These are phyloP conservation scores for Martes martes DNA, from an alignment of 2,113 vertebrate genomes.

Conservation along the genomic window DNA sequence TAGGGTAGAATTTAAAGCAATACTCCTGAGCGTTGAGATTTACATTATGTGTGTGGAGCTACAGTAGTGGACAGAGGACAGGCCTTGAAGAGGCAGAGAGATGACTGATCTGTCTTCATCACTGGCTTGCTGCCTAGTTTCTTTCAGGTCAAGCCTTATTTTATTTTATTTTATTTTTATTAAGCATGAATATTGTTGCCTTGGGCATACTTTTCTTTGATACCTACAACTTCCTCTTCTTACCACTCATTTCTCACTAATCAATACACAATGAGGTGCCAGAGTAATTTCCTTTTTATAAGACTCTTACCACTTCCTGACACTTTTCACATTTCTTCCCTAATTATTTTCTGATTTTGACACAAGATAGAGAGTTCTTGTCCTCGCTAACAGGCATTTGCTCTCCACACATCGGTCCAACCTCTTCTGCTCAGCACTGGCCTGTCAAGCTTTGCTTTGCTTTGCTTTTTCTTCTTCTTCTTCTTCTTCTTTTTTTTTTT, in stretches of 20 bases:
- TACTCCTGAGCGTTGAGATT: background rate
- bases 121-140: background rate
- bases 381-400: background rate
- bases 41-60: background rate
- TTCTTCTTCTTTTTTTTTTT: too few species aligned
- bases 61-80: background rate
- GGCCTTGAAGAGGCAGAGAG: background rate
- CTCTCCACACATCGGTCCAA: background rate
- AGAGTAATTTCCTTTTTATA: conserved; percentile 51
- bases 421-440: background rate
- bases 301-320: conserved; percentile 53
- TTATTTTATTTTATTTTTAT: conserved; percentile 40
- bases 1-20: background rate
- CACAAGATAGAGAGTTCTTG: background rate
- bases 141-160: background rate
- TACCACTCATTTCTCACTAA: conserved; percentile 14
- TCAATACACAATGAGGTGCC: conserved; percentile 58
- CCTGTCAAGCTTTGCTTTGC: background rate
- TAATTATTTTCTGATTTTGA: conserved; percentile 68
- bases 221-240: conserved; percentile 40
- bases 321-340: conserved; percentile 55
- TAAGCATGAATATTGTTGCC: background rate
- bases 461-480: background rate
- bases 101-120: background rate
- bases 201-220: conserved; percentile 8